A percentile compares a stretch with the other conserved stretches of the same genome.
These are phyloP conservation scores for Paracanthobrama guichenoti DNA, from an alignment of 2,113 vertebrate genomes.

Conservation along the genomic window DNA sequence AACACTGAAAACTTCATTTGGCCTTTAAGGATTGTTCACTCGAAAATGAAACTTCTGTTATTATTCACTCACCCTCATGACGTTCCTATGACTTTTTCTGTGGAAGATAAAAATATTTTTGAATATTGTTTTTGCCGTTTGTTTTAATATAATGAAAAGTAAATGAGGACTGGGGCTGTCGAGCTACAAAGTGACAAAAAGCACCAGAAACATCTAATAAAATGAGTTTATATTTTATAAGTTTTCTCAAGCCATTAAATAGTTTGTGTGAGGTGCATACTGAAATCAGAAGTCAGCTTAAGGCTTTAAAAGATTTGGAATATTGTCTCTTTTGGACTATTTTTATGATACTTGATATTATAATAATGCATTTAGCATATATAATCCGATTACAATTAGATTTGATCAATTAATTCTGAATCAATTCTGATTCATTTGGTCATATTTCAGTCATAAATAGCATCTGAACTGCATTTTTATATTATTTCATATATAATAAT, in stretches of 20 bases:
- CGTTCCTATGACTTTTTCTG: background rate
- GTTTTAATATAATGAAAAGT: slow-evolving; percentile 3
- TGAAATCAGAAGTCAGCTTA: background rate
- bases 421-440: no score
- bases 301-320: background rate
- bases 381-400: background rate
- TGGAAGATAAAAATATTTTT: background rate
- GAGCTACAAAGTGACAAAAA: no score
- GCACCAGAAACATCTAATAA: no score
- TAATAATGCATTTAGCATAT: background rate
- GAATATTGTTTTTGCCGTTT: background rate
- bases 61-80: background rate
- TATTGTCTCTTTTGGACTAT: background rate
- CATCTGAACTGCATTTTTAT: no score
- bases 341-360: background rate
- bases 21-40: background rate
- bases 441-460: no score
- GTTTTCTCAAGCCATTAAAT: no score
- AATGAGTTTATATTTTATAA: no score
- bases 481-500: no score
- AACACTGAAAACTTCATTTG: background rate
- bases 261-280: no score
- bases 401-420: background rate
- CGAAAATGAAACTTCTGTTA: background rate
- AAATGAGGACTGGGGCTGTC: background rate